Evolutionary conservation across 2,113 vertebrate genomes (phyloP).

Genomic region (Thamnaconus septentrionalis): DNA sequence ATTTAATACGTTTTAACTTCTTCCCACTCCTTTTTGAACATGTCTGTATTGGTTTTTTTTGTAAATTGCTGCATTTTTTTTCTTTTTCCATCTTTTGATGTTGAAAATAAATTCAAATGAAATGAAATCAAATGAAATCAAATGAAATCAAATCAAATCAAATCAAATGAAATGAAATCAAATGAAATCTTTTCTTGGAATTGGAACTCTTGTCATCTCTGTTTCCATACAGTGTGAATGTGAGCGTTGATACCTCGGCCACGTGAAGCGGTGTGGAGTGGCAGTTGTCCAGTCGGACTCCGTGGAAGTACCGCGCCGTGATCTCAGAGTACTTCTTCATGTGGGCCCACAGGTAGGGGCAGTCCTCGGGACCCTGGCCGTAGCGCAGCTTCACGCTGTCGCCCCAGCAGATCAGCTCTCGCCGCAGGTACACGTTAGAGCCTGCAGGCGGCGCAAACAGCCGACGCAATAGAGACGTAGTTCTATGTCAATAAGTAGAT

Average conservation of each 20-base stretch:
- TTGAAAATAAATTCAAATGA: no score
- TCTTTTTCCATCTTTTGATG: no score
- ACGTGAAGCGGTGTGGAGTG: conserved; percentile 95
- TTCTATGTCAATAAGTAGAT: no score
- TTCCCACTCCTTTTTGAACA: no score
- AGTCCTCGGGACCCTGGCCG: conserved; percentile 88
- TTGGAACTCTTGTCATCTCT: no score
- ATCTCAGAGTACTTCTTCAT: conserved; percentile 96
- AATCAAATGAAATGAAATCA: no score
- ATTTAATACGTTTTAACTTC: no score
- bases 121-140: no score
- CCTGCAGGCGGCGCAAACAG: conserved; percentile 66
- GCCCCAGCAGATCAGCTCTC: conserved; percentile 95
- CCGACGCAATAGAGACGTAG: not conserved
- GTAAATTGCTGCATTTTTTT: no score
- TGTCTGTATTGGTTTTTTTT: no score
- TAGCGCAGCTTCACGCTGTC: conserved; percentile 96
- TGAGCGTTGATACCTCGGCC: conserved; percentile 85
- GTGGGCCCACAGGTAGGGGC: conserved; percentile 93
- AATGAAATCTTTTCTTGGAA: no score
- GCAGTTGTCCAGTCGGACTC: conserved; percentile 94
- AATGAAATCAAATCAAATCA: no score
- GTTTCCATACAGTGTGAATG: not conserved
- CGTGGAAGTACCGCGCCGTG: conserved; percentile 88
- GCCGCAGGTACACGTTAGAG: conserved; percentile 89